These are phyloP conservation scores for Trichogramma evanescens DNA, from an alignment of 2,888 invertebrate species.

Conservation along the genomic window DNA sequence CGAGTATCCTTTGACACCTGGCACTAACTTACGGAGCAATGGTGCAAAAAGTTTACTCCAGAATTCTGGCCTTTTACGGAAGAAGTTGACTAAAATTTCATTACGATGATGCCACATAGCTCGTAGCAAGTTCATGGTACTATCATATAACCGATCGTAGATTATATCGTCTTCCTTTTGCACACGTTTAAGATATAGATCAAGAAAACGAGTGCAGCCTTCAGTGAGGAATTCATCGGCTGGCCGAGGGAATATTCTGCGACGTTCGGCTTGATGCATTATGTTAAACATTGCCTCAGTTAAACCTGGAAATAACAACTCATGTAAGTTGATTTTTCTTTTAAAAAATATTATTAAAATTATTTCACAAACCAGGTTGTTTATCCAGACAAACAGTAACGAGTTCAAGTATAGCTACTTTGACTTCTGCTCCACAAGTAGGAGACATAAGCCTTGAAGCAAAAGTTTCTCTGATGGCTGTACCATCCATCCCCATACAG, in stretches of 20 bases:
- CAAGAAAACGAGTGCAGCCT: slow-evolving; percentile 43
- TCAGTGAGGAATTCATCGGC: slow-evolving; percentile 43
- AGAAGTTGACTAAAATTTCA: slow-evolving; percentile 44
- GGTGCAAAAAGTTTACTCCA: slow-evolving; percentile 45
- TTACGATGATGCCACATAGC: slow-evolving; percentile 47
- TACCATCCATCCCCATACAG: slow-evolving; percentile 56
- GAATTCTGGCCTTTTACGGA: slow-evolving; percentile 41
- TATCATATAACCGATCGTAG: slow-evolving; percentile 40
- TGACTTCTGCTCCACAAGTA: slow-evolving; percentile 48
- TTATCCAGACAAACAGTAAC: slow-evolving; percentile 47
- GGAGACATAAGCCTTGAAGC: slow-evolving; percentile 51
- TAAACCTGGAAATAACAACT: slow-evolving; percentile 35
- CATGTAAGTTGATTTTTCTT: too few relatives aligned
- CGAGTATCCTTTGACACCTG: slow-evolving; percentile 38
- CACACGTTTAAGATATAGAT: slow-evolving; percentile 38
- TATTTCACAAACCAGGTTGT: slow-evolving; percentile 40
- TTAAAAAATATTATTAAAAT: too few relatives aligned
- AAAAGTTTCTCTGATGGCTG: slow-evolving; percentile 54
- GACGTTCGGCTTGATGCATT: slow-evolving; percentile 43
- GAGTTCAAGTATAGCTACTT: slow-evolving; percentile 48
- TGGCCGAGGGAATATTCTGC: slow-evolving; percentile 42
- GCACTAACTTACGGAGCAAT: slow-evolving; percentile 36
- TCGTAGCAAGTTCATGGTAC: slow-evolving; percentile 43
- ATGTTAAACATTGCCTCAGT: slow-evolving; percentile 46
- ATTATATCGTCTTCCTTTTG: slow-evolving; percentile 40